phyloP scores from a whole-genome alignment of 2,888 invertebrate species.

The Eupithecia pulchellata region DNA sequence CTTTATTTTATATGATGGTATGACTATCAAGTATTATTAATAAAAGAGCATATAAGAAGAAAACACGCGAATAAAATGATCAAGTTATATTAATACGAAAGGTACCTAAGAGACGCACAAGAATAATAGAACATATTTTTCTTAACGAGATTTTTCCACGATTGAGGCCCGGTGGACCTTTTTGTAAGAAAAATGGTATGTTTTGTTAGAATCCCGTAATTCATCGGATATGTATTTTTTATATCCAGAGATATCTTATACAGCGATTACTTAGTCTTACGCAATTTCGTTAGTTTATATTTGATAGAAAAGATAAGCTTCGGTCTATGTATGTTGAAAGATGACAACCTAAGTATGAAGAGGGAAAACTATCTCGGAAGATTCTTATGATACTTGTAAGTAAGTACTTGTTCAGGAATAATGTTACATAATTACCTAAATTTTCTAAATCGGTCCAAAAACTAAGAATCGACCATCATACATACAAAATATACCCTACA shows the following conservation, averaged over 20 bases:
- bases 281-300: not conserved
- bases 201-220: not conserved
- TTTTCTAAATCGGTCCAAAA: too few relatives aligned
- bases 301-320: not conserved
- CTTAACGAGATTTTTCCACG: not conserved
- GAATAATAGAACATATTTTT: not conserved
- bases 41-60: not conserved
- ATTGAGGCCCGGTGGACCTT: not conserved
- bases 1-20: not conserved
- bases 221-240: not conserved
- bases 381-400: too few relatives aligned
- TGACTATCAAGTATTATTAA: not conserved
- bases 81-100: not conserved
- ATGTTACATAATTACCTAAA: too few relatives aligned
- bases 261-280: too few relatives aligned
- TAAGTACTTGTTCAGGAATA: too few relatives aligned
- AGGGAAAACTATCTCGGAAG: not conserved
- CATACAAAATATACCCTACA: too few relatives aligned
- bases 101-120: not conserved
- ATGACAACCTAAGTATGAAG: too few relatives aligned
- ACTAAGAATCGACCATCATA: too few relatives aligned
- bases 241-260: not conserved
- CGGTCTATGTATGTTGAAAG: not conserved
- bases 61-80: constrained; percentile 7
- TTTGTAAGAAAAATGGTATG: constrained; percentile 1